Evolutionary conservation across 2,888 invertebrate genomes (phyloP).

Genomic region (Anoncus sp.): DNA sequence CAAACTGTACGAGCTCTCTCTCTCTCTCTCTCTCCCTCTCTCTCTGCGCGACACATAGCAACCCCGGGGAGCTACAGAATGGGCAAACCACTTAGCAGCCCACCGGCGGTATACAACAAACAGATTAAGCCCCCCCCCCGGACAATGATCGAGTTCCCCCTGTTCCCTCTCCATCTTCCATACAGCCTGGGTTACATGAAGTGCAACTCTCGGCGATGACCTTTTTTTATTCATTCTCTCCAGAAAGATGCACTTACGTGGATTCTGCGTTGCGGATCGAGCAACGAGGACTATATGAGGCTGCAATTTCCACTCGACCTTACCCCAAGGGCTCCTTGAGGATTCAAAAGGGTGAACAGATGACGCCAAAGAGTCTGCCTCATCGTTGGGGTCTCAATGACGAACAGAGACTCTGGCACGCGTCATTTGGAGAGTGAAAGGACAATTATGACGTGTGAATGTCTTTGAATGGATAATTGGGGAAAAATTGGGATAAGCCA

Average conservation of each 20-base stretch:
- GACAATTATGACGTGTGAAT: too few species aligned
- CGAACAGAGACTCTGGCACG: too few species aligned
- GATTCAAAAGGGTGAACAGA: background rate
- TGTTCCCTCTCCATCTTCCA: slow-evolving; percentile 50
- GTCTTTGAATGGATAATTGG: too few species aligned
- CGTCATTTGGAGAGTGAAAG: too few species aligned
- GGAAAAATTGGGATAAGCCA: too few species aligned
- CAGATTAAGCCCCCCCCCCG: slow-evolving; percentile 79
- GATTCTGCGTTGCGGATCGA: too few species aligned
- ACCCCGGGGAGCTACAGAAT: slow-evolving; percentile 72
- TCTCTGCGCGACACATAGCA: slow-evolving; percentile 24
- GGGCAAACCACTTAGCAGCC: slow-evolving; percentile 81
- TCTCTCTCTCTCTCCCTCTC: too few species aligned
- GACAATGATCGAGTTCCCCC: slow-evolving; percentile 75
- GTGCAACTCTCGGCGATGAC: slow-evolving; percentile 34
- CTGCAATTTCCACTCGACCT: background rate
- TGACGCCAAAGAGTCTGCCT: background rate
- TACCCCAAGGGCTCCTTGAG: background rate
- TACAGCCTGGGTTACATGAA: slow-evolving; percentile 21
- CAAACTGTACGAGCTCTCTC: too few species aligned
- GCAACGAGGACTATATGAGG: too few species aligned
- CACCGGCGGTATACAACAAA: slow-evolving; percentile 80
- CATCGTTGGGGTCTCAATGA: background rate
- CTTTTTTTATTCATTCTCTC: too few species aligned
- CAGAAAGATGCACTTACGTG: too few species aligned